Evolutionary conservation across 2,113 vertebrate genomes (phyloP), one percentile per base, ranked within the genome.

Genomic region (Pungitius pungitius): DNA sequence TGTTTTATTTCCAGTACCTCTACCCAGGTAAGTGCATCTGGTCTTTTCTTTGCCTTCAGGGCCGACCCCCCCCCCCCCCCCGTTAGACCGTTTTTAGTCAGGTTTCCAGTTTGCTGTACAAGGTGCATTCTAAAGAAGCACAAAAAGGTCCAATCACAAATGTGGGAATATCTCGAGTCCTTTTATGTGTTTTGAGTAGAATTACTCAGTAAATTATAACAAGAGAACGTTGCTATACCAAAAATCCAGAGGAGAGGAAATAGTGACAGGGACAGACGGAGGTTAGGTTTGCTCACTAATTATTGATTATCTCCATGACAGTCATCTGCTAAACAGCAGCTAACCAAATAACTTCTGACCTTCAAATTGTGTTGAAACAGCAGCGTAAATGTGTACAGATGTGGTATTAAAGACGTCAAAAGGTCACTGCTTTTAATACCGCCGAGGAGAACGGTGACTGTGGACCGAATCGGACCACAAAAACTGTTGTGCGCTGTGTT

Each of bases 41-140:
- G 18, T 30, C 30, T 12, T 56, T 17, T 4, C 58, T 15, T 39
- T 26, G 24, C 63, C 47, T 15, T 69, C 57, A 84, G 51, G 65
- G 64, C 59, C 69, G 68, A 77, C 51, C 49, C 80, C 76, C 71
- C 75, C 75, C 26, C 66, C 8, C 57, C 52, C 69, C 42, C 39
- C 2, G 5, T 26, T 20, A 62, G 72, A 40, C 78, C 81, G 80
- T 78, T 82, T 87, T 83, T 74, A 83, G 83, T 70, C 75, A 14
- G 51, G 40, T 68, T 73, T 81, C 18, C 14, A 30, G 35, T 79
- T 83, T 51, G 6, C 74, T 65, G 70, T 67, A 83, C n/a, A 86
- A 83, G 88, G 85, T 76, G 75, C 24, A 22, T 54, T 71, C 49
- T 52, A n/a, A 26, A 35, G 52, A 56, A 4, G 56, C 18, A 2